Base-by-base conservation (phyloP, 2,113 vertebrate genomes). In the Machaerirhynchus nigripectus region DNA sequence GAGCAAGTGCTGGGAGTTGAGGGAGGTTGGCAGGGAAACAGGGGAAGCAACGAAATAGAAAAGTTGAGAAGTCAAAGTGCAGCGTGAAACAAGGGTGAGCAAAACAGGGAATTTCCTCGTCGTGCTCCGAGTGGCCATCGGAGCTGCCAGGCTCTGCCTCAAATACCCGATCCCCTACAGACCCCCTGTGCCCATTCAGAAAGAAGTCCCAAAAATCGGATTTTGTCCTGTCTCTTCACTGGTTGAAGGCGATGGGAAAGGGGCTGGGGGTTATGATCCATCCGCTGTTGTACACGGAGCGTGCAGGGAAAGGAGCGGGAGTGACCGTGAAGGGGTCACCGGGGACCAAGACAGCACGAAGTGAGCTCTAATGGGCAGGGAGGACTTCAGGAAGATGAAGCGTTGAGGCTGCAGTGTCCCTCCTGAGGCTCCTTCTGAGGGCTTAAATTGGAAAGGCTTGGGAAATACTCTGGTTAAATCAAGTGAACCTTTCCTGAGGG, bases 71-170 rank as follows among this genome's bases (percentile, higher is more conserved):
- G 52, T 42, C 68, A 42, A 63, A 87, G 85, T 49, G 23, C 59
- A 61, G 60, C 63, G 42, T 26, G 57, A 28, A 60, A 47, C 0
- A 1, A 68, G 46, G 15, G 24, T 1, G 15, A 79, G 50, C 8
- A 42, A 60, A 89, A 49, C 1, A 10, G 15, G 30, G 15, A 65
- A 44, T 76, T 68, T 76, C 44, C 56, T 31, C n/a, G 1, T 12
- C 2, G 0, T 7, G 13, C 27, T 55, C 61, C 6, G 6, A 75
- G 64, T 9, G 31, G 21, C 46, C 1, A 0, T 9, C 0, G 0
- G 42, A 75, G 39, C 33, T 76, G 19, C 57, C 10, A 28, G 65
- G 52, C 23, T 53, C 8, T 59, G 70, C 37, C 28, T 44, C 40
- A 30, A 19, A 37, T 21, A 23, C 15, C 11, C 0, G 0, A 35